phyloP scores from a whole-genome alignment of 1,140 invertebrate genomes.

The Bombus superbus region DNA sequence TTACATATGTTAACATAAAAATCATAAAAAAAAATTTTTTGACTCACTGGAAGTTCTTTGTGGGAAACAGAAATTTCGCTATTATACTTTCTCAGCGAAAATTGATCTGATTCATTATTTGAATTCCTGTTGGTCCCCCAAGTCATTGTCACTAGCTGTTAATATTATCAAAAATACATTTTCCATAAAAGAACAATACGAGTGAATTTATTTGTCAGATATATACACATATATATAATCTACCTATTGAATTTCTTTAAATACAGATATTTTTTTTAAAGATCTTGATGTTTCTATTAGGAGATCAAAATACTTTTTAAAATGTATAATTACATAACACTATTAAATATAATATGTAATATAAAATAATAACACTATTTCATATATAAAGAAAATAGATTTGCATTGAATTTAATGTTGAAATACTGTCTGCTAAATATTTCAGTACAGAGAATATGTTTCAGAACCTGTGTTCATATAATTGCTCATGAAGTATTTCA shows the following conservation, averaged over 20 bases:
- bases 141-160: slow-evolving; percentile 58
- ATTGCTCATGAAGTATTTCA: not conserved
- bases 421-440: not conserved
- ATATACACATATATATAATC: not conserved
- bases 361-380: not conserved
- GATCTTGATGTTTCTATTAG: not conserved
- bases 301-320: not conserved
- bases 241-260: not conserved
- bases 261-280: not conserved
- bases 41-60: slow-evolving; percentile 61
- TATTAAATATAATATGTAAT: no score
- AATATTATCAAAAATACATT: slow-evolving; percentile 26
- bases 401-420: not conserved
- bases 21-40: slow-evolving; percentile 27
- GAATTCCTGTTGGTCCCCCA: slow-evolving; percentile 61
- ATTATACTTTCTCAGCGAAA: slow-evolving; percentile 41
- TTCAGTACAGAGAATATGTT: not conserved
- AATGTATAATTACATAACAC: not conserved
- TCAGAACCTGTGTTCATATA: not conserved
- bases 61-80: slow-evolving; percentile 53
- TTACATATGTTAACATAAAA: not conserved
- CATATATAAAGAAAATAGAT: not conserved
- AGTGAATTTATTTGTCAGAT: not conserved
- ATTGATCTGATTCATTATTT: slow-evolving; percentile 31
- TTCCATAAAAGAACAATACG: slow-evolving; percentile 18